Evolutionary conservation across 1,140 invertebrate genomes (phyloP).

Genomic region (Drosophila azteca): DNA sequence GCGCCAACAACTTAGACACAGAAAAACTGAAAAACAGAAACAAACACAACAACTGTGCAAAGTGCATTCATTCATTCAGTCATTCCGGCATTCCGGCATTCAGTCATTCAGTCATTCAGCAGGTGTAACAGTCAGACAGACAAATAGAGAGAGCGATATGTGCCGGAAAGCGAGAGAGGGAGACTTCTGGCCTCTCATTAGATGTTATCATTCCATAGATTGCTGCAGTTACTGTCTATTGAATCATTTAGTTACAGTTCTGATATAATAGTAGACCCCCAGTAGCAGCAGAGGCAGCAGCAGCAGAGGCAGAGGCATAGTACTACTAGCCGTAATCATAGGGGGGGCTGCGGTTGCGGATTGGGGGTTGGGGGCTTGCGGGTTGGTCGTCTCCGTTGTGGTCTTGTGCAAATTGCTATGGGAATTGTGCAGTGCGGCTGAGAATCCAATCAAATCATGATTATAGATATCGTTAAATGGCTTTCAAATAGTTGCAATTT

Average conservation of each 20-base stretch:
- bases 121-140: conserved; percentile 54
- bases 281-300: too few relatives aligned
- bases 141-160: conserved; percentile 20
- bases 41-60: conserved; percentile 29
- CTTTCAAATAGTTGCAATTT: conserved; percentile 19
- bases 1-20: conserved; percentile 38
- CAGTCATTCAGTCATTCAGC: conserved; percentile 33
- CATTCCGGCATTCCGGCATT: too few relatives aligned
- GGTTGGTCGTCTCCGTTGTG: too few relatives aligned
- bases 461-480: conserved; percentile 26
- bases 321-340: too few relatives aligned
- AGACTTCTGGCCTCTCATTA: conserved; percentile 37
- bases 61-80: conserved; percentile 47
- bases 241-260: conserved; percentile 51
- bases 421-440: conserved; percentile 21
- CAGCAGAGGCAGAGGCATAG: too few relatives aligned
- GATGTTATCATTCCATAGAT: conserved; percentile 48
- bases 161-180: conserved; percentile 64
- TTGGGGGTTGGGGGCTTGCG: too few relatives aligned
- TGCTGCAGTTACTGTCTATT: conserved; percentile 55
- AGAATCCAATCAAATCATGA: conserved; percentile 25
- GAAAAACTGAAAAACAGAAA: neutral
- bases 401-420: conserved; percentile 27
- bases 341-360: too few relatives aligned
- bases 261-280: conserved; percentile 53